phyloP scores from a whole-genome alignment of 2,797 vertebrate species.

The Apodemus agrarius region DNA sequence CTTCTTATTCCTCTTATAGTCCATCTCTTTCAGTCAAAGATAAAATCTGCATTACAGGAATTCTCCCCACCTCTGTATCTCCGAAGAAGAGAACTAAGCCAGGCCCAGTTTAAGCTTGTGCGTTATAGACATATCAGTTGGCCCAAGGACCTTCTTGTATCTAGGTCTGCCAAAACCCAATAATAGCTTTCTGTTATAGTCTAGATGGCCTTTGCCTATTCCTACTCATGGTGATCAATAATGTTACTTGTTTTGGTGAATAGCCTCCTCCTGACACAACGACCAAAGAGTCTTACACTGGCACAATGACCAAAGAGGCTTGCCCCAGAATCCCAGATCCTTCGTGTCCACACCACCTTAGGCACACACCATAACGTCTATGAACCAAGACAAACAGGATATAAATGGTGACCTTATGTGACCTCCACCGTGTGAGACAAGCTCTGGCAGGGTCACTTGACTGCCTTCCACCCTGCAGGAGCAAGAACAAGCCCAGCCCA shows the following conservation, averaged over 20 bases:
- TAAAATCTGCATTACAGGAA: neutral
- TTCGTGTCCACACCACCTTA: neutral
- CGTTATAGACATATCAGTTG: no score
- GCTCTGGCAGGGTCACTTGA: neutral
- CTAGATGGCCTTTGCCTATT: no score
- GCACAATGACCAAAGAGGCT: neutral
- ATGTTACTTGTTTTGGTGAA: neutral
- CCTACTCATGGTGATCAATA: neutral
- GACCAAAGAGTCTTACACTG: neutral
- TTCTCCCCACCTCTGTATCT: neutral
- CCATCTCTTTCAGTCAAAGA: neutral
- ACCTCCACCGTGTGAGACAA: neutral
- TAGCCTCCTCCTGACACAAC: neutral
- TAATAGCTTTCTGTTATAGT: neutral
- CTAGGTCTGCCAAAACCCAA: neutral
- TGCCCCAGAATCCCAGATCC: neutral
- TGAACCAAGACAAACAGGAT: neutral
- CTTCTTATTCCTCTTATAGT: neutral
- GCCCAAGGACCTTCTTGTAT: neutral
- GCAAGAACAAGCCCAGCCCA: neutral
- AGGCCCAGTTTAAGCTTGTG: neutral
- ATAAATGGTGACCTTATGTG: neutral
- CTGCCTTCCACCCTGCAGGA: neutral
- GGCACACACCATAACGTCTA: no score
- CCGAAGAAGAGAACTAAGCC: neutral